Evolutionary conservation across 2,113 vertebrate species (phyloP).

Genomic region (Embiotoca jacksoni): DNA sequence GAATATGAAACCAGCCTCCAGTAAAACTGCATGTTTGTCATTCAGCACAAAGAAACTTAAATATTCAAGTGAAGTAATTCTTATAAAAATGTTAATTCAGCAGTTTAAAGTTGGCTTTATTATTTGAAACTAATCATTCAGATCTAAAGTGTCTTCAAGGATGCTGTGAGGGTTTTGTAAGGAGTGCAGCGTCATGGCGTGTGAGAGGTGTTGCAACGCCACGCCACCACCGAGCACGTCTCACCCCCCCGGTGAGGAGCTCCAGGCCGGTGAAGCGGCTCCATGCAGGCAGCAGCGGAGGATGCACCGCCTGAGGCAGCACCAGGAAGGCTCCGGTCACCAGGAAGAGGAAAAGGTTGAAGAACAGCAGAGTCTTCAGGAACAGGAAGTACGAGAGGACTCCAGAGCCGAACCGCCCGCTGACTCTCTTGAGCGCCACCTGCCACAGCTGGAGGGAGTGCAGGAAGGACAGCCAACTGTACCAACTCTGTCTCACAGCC

Average conservation of each 20-base stretch:
- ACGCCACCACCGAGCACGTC: constrained; percentile 42
- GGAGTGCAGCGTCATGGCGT: neutral
- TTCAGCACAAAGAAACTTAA: no score
- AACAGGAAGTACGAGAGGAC: constrained; percentile 96
- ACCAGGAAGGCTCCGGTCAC: constrained; percentile 86
- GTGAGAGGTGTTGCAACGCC: neutral
- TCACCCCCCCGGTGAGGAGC: constrained; percentile 91
- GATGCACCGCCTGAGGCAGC: constrained; percentile 83
- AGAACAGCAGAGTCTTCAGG: constrained; percentile 89
- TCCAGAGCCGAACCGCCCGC: constrained; percentile 92
- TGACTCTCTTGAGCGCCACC: constrained; percentile 89
- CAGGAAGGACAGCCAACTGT: constrained; percentile 85
- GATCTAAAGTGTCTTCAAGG: no score
- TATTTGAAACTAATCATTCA: no score
- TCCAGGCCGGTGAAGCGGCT: constrained; percentile 86
- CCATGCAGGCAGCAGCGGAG: neutral
- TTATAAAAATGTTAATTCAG: no score
- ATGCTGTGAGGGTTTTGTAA: neutral
- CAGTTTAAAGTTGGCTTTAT: no score
- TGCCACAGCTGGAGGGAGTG: constrained; percentile 87
- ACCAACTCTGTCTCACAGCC: constrained; percentile 85
- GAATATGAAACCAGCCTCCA: no score
- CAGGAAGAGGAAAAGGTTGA: constrained; percentile 88
- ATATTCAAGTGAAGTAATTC: no score
- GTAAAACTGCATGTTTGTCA: no score